These are phyloP conservation scores for Phalangium opilio DNA, from an alignment of 2,888 invertebrate species.

Conservation along the genomic window DNA sequence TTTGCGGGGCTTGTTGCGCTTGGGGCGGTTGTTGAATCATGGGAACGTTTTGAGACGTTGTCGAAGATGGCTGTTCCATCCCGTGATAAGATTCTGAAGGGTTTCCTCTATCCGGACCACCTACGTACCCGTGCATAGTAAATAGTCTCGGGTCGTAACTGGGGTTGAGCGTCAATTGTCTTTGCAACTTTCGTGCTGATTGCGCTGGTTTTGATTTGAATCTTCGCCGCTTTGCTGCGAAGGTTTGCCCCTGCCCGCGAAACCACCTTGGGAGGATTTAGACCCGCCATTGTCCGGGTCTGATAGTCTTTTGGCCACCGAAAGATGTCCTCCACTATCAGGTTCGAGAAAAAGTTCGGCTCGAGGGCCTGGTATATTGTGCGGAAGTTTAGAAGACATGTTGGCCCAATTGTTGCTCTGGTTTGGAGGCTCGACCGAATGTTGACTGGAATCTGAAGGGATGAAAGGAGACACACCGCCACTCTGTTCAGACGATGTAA, in stretches of 20 bases:
- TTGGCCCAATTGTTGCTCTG: conserved; percentile 14
- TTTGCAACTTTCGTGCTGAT: conserved; percentile 61
- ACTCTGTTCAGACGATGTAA: background rate
- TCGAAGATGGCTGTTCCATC: background rate
- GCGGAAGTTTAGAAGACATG: conserved; percentile 16
- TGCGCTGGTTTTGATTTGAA: conserved; percentile 31
- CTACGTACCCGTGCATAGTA: conserved; percentile 22
- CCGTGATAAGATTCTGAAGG: conserved; percentile 5
- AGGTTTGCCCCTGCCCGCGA: conserved; percentile 2
- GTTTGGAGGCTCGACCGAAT: background rate
- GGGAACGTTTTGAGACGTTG: background rate
- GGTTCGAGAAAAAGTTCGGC: conserved; percentile 15
- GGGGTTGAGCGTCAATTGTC: conserved; percentile 69
- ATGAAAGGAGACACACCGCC: conserved; percentile 10
- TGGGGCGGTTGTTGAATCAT: conserved; percentile 1
- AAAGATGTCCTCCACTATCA: conserved; percentile 29
- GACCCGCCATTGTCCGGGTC: conserved; percentile 23
- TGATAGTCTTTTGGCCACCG: conserved; percentile 33
- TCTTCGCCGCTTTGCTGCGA: background rate
- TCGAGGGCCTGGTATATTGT: conserved; percentile 14
- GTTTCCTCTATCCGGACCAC: conserved; percentile 8
- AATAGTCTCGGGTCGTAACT: conserved; percentile 54
- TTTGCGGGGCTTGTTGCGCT: conserved; percentile 9
- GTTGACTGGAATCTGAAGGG: conserved; percentile 6
- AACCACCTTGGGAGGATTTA: conserved; percentile 1